These are phyloP conservation scores for Hoplostethus mediterraneus DNA, from an alignment of 2,797 vertebrate genomes.

Conservation along the genomic window DNA sequence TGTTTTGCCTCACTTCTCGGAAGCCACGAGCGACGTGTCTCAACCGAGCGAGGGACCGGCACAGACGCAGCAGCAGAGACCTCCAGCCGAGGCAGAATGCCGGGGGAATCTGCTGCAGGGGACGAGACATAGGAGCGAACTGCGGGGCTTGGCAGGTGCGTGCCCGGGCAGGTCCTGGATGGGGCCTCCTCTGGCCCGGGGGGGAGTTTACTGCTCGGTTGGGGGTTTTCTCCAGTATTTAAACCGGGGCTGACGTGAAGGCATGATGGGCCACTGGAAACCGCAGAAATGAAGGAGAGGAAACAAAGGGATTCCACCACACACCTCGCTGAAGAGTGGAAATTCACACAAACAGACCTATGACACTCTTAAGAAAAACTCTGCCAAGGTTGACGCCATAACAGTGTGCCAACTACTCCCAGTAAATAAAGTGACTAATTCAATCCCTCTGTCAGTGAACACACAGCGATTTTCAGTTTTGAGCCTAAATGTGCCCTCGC, in stretches of 20 bases:
- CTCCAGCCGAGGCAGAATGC: constrained; percentile 77
- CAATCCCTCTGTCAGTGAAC: not conserved
- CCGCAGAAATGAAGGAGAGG: constrained; percentile 69
- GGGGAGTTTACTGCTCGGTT: constrained; percentile 61
- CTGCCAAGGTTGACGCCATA: not conserved
- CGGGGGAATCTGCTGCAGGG: constrained; percentile 82
- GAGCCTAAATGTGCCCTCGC: not conserved
- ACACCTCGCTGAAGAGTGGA: constrained; percentile 63
- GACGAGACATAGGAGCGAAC: constrained; percentile 65
- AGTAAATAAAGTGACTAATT: constrained; percentile 4
- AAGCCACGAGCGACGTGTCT: constrained; percentile 79
- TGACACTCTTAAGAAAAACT: constrained; percentile 55
- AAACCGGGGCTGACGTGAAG: constrained; percentile 73
- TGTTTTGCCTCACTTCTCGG: constrained; percentile 70
- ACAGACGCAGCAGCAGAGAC: constrained; percentile 73
- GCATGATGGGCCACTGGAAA: constrained; percentile 75
- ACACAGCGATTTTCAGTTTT: not conserved
- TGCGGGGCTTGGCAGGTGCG: constrained; percentile 81
- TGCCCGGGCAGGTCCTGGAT: constrained; percentile 77
- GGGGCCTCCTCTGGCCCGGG: constrained; percentile 78
- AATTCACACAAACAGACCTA: constrained; percentile 46
- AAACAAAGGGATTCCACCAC: constrained; percentile 81
- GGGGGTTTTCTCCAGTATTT: constrained; percentile 70
- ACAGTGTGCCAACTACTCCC: constrained; percentile 30
- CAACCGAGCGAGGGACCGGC: constrained; percentile 70